Evolutionary conservation across 2,797 vertebrate genomes (phyloP), one percentile per base, ranked within the genome.

Genomic region (Danio kyathit): DNA sequence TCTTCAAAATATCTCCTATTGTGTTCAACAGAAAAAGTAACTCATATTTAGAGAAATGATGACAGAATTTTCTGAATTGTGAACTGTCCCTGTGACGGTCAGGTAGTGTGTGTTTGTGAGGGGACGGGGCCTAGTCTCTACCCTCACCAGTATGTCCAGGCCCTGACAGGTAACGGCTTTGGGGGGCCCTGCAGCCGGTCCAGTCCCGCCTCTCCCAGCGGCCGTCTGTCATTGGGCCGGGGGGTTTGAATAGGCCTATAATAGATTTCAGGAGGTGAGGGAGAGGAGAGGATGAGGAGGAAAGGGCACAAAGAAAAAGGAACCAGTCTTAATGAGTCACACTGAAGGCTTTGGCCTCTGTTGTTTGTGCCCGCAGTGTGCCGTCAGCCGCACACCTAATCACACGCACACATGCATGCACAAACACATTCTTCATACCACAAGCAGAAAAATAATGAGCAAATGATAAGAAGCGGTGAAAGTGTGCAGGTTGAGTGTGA

Each of bases 201-300:
- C 90, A 91, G 74, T 90, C 88, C 71, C 87, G 84, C 83, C 88
- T 89, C 86, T 90, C 89, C 88, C 88, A 89, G 81, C 82, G 75
- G 85, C 87, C 79, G 48, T 89, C 88, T 84, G 84, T 73, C 84
- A 87, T 83, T 44, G 78, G 84, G 85, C 81, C 82, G 17, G 72
- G 76, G 71, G 82, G 81, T 90, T 89, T 89, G 84, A 90, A 88
- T 64, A 89, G 66, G 64, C 89, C 88, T 88, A 90, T 40, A 86
- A 79, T 73, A 89, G 80, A 89, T 86, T 87, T 76, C 44, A 84
- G 79, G 84, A 72, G 70, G 82, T 81, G 65, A 75, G 59, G 86
- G 59, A 81, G 82, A 76, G 51, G 76, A 79, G 83, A 66, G 73
- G 84, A 75, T 77, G 84, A 82, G 59, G 69, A 76, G 56, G 81